Percentiles rank a stretch among this genome's conserved stretches.
These are phyloP conservation scores for Gymnocypris eckloni DNA, from an alignment of 2,797 vertebrate genomes.

Conservation along the genomic window DNA sequence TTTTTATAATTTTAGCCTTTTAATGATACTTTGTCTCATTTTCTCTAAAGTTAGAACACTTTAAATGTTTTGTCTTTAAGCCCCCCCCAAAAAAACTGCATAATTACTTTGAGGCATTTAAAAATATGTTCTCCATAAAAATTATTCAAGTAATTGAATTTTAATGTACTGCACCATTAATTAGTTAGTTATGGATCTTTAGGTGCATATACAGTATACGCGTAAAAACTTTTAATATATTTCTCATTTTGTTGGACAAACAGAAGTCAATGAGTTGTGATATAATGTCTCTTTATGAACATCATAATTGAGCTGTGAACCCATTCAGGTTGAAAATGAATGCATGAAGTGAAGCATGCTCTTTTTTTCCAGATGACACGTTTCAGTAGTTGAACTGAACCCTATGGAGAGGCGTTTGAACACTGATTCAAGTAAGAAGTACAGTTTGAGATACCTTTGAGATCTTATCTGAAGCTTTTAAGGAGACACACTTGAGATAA, in stretches of 20 bases:
- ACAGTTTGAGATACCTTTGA: background rate
- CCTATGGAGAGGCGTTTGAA: background rate
- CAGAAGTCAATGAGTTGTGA: background rate
- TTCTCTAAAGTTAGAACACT: background rate
- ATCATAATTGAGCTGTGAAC: background rate
- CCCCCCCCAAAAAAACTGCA: too few relatives aligned
- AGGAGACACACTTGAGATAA: slow-evolving; percentile 2
- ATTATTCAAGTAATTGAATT: background rate
- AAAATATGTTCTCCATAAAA: background rate
- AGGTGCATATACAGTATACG: background rate
- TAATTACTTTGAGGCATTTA: background rate
- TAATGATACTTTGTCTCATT: background rate
- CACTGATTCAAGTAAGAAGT: background rate
- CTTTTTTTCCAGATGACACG: background rate
- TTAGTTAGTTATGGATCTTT: background rate
- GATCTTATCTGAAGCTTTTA: background rate
- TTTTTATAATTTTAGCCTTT: background rate
- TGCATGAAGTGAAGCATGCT: background rate
- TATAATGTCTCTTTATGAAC: background rate
- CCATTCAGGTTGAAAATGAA: background rate
- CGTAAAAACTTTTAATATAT: background rate
- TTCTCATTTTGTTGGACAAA: background rate
- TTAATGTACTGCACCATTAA: background rate
- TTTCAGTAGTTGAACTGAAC: background rate
- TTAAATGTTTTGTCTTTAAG: too few relatives aligned